Conservation (phyloP, 2,888 invertebrate genomes). For the Meta bourneti region DNA sequence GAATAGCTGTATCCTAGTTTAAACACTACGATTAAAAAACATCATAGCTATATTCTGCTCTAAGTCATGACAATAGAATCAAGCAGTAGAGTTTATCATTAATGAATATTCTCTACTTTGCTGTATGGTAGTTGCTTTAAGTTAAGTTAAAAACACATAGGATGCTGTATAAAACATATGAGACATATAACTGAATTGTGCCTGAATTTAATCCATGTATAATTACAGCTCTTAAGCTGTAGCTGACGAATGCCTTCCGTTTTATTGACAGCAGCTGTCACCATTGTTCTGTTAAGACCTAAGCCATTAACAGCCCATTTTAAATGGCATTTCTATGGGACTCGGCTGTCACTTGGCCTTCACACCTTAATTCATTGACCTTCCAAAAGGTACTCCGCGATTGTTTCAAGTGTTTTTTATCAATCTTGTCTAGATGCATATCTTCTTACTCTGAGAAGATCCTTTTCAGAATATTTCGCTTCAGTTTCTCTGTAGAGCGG, state of each 20-base stretch:
- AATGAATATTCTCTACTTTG: no score
- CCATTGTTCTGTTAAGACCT: not conserved
- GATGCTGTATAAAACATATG: no score
- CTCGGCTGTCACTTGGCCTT: not conserved
- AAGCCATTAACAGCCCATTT: not conserved
- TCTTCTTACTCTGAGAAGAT: constrained; percentile 41
- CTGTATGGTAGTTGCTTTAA: no score
- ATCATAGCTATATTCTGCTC: no score
- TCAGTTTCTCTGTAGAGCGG: not conserved
- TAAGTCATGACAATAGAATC: no score
- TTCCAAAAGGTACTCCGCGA: constrained; percentile 18
- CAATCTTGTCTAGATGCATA: constrained; percentile 45
- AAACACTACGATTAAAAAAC: no score
- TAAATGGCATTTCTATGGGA: not conserved
- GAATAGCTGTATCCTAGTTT: no score
- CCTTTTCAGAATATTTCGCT: constrained; percentile 16
- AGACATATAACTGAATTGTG: no score
- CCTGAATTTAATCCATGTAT: no score
- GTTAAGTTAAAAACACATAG: no score
- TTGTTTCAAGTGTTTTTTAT: constrained; percentile 12
- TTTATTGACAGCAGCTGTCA: not conserved
- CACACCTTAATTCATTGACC: constrained; percentile 24
- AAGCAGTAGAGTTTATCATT: no score
- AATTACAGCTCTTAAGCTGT: not conserved
- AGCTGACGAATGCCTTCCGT: not conserved